Evolutionary conservation across 1,140 invertebrate species (phyloP).

Genomic region (Drosophila miranda): DNA sequence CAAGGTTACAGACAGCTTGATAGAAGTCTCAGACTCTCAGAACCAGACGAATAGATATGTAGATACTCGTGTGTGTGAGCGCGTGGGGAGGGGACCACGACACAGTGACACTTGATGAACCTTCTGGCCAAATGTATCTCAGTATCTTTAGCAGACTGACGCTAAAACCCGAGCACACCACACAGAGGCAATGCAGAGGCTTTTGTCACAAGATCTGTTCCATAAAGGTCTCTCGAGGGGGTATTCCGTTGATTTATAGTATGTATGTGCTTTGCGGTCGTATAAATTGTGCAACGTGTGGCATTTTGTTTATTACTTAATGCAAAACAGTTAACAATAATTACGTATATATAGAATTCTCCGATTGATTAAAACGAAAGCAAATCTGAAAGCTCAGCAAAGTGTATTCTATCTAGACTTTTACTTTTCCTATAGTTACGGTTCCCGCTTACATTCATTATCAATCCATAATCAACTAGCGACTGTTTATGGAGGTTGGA

Average conservation of each 20-base stretch:
- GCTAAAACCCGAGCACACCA: slow-evolving; percentile 21
- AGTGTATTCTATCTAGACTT: background rate
- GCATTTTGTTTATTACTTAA: background rate
- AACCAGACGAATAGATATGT: background rate
- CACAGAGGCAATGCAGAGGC: background rate
- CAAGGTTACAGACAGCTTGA: slow-evolving; percentile 52
- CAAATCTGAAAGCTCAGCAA: background rate
- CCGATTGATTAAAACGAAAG: too few species aligned
- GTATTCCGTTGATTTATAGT: slow-evolving; percentile 17
- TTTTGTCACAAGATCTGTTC: slow-evolving; percentile 34
- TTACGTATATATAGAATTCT: background rate
- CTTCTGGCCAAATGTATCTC: slow-evolving; percentile 17
- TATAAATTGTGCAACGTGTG: slow-evolving; percentile 8
- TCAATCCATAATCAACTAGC: background rate
- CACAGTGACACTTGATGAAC: slow-evolving; percentile 16
- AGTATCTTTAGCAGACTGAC: slow-evolving; percentile 30
- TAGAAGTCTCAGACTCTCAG: background rate
- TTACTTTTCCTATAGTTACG: background rate
- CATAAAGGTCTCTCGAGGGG: slow-evolving; percentile 20
- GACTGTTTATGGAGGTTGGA: background rate
- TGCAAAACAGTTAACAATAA: slow-evolving; percentile 27
- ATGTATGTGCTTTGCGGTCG: slow-evolving; percentile 8
- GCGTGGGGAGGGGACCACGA: background rate
- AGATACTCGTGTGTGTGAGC: too few species aligned
- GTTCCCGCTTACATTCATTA: background rate